Evolutionary conservation across 2,888 invertebrate genomes (phyloP), one percentile per base, ranked within the genome.

Genomic region (Marasmarcha lunaedactyla): DNA sequence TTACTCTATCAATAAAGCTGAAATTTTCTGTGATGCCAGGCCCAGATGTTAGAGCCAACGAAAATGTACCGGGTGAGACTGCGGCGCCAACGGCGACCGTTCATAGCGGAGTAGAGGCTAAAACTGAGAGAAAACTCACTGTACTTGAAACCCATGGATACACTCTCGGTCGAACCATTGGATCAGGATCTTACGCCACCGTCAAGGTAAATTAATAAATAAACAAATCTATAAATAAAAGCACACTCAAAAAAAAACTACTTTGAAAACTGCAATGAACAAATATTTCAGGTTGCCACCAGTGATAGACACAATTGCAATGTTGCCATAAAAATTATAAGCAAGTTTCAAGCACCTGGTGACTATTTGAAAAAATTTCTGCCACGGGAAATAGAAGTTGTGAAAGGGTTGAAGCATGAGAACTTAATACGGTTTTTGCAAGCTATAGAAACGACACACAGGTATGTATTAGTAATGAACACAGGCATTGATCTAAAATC

Each of bases 251-350:
- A 5, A 20, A 20, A 20, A 7, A 7, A 20, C 20, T 20, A 20
- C 20, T 20, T 20, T n/a, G n/a, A n/a, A n/a, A n/a, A n/a, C n/a
- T n/a, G n/a, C n/a, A n/a, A n/a, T n/a, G n/a, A n/a, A n/a, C 20
- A 20, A 20, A 20, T 20, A 20, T 30, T n/a, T 43, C 58, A 89
- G 90, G 86, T 91, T 49, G 93, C 92, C 7, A 86, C 87, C 51
- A 93, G 92, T 43, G 88, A 89, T 50, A 86, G 88, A 47, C 90
- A 92, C 57, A 87, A 87, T 51, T 86, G 88, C 51, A 86, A 89
- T 55, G 93, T 93, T 37, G 93, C 93, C 26, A 87, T 93, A 42
- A 93, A 93, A 85, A 93, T 93, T 46, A 90, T 93, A 44, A 91
- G 92, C 48, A 93, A 93, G 66, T 89, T 90, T 48, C 90, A 90